A percentile compares a stretch with the other conserved stretches of the same genome.
These are phyloP conservation scores for Syrrhaptes paradoxus DNA, from an alignment of 2,113 vertebrate genomes.

Conservation along the genomic window DNA sequence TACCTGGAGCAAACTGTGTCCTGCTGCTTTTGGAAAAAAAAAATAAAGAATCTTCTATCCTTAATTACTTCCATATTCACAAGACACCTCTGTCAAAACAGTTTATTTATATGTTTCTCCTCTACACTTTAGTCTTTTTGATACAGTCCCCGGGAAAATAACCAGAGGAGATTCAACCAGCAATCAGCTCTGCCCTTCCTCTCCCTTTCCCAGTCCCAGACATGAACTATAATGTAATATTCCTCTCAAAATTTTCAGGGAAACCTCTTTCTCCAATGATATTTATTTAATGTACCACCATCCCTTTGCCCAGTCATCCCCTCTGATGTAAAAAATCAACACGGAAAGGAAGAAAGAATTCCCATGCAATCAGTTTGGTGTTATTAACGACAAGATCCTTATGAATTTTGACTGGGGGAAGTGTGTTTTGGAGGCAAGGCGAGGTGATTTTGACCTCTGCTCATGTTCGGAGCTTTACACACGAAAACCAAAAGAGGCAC, in stretches of 20 bases:
- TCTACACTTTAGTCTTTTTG: background rate
- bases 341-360: background rate
- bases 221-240: background rate
- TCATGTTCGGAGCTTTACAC: background rate
- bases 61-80: background rate
- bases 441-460: constrained; percentile 23
- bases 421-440: background rate
- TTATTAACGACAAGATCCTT: background rate
- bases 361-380: background rate
- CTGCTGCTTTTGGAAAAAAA: background rate
- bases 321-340: background rate
- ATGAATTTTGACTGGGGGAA: background rate
- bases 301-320: background rate
- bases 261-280: background rate
- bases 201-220: background rate
- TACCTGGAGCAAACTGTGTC: background rate
- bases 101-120: background rate
- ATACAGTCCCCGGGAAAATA: background rate
- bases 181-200: background rate
- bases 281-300: background rate
- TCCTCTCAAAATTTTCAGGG: background rate
- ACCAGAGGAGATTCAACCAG: background rate
- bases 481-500: background rate
- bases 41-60: background rate
- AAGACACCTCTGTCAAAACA: background rate